Conservation (phyloP, 2,797 vertebrate genomes). For the Mormyrops boulengeri region DNA sequence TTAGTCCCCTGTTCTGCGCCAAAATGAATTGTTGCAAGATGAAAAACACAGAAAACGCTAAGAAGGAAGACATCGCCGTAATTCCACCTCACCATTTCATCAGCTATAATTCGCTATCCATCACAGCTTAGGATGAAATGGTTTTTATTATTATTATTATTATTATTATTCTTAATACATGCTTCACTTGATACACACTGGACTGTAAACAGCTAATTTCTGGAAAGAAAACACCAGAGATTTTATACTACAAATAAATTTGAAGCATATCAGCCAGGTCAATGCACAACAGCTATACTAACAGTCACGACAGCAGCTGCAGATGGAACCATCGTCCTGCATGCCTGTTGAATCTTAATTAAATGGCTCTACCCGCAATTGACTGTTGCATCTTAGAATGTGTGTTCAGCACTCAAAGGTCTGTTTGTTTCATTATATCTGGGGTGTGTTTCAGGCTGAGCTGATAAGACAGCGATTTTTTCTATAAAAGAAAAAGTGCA, state of each 20-base stretch:
- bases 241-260: not conserved
- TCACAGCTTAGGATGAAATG: not conserved
- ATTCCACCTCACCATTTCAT: not conserved
- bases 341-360: not conserved
- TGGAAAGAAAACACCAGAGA: not conserved
- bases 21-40: slow-evolving; percentile 25
- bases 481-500: not conserved
- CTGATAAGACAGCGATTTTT: not conserved
- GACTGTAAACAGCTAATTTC: not conserved
- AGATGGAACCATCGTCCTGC: not conserved
- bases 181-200: not conserved
- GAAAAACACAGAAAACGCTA: slow-evolving; percentile 10
- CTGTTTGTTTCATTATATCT: not conserved
- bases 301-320: not conserved
- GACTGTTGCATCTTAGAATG: not conserved
- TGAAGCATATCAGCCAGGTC: not conserved
- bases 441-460: not conserved
- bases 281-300: not conserved
- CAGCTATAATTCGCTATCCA: not conserved
- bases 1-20: not conserved
- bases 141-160: not conserved
- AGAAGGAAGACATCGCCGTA: not conserved
- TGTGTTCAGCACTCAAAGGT: not conserved
- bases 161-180: not conserved
- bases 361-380: not conserved